These are phyloP conservation scores for Zaprionus gabonicus DNA, from an alignment of 1,140 invertebrate genomes.

Conservation along the genomic window DNA sequence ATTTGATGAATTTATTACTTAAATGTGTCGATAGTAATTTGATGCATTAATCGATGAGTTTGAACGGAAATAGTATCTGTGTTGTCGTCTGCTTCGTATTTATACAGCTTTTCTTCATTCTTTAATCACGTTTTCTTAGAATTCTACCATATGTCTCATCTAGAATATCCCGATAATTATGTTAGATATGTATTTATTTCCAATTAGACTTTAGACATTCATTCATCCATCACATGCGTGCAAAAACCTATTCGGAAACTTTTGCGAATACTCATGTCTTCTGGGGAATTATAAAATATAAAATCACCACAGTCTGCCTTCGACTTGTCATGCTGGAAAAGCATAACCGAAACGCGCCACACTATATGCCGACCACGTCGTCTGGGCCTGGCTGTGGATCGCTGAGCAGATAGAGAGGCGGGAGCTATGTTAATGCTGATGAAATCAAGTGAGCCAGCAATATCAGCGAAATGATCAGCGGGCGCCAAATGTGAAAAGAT, in stretches of 20 bases:
- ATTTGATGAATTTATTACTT: not conserved
- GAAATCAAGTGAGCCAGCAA: constrained; percentile 44
- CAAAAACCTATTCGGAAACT: not conserved
- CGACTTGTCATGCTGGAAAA: constrained; percentile 1
- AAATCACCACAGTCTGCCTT: constrained; percentile 10
- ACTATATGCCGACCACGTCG: not conserved
- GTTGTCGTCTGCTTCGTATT: not conserved
- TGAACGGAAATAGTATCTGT: not conserved
- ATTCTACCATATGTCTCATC: constrained; percentile 3
- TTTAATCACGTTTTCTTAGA: not conserved
- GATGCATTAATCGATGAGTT: not conserved
- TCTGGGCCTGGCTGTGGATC: constrained; percentile 12
- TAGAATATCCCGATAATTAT: constrained; percentile 5
- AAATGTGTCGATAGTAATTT: not conserved
- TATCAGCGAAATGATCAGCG: constrained; percentile 50
- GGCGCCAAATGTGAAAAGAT: constrained; percentile 40
- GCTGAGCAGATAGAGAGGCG: not conserved
- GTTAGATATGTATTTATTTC: not conserved
- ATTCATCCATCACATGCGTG: constrained; percentile 5
- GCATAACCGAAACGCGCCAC: constrained; percentile 9
- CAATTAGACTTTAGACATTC: not conserved
- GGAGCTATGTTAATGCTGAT: constrained; percentile 43
- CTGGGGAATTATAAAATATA: constrained; percentile 1
- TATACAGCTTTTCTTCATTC: not conserved
- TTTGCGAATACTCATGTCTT: constrained; percentile 10